Percentiles rank a stretch among this genome's conserved stretches.
phyloP scores from a whole-genome alignment of 2,797 vertebrate species.

The Sorex maritimensis region DNA sequence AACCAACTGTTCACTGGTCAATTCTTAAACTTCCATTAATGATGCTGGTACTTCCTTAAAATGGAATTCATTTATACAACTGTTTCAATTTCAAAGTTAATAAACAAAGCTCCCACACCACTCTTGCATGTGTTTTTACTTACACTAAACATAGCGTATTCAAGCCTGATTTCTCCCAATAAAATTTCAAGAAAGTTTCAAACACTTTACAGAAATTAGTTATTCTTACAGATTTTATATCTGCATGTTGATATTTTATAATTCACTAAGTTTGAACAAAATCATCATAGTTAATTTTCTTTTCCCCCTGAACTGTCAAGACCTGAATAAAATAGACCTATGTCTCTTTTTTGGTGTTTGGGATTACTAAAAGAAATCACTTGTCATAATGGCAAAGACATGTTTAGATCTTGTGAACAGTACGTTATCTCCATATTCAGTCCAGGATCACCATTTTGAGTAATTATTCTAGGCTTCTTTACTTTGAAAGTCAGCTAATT shows the following conservation, averaged over 20 bases:
- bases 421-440: background rate
- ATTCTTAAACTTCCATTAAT: slow-evolving; percentile 66
- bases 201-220: background rate
- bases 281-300: background rate
- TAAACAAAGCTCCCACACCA: background rate
- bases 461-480: slow-evolving; percentile 65
- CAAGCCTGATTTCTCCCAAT: slow-evolving; percentile 8
- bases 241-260: background rate
- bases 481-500: slow-evolving; percentile 75
- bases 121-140: slow-evolving; percentile 3
- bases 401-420: slow-evolving; percentile 60
- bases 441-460: slow-evolving; percentile 57
- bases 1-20: slow-evolving; percentile 67
- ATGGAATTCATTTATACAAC: slow-evolving; percentile 39
- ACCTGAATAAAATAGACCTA: slow-evolving; percentile 5
- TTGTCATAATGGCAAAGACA: slow-evolving; percentile 57
- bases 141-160: slow-evolving; percentile 53
- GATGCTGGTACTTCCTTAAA: slow-evolving; percentile 53
- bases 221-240: background rate
- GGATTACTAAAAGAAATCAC: slow-evolving; percentile 46
- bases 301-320: slow-evolving; percentile 5
- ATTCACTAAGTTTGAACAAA: background rate
- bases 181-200: background rate
- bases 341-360: background rate
- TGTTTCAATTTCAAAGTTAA: slow-evolving; percentile 47